These are phyloP conservation scores for Xestia c-nigrum DNA, from an alignment of 2,888 invertebrate genomes.

Conservation along the genomic window DNA sequence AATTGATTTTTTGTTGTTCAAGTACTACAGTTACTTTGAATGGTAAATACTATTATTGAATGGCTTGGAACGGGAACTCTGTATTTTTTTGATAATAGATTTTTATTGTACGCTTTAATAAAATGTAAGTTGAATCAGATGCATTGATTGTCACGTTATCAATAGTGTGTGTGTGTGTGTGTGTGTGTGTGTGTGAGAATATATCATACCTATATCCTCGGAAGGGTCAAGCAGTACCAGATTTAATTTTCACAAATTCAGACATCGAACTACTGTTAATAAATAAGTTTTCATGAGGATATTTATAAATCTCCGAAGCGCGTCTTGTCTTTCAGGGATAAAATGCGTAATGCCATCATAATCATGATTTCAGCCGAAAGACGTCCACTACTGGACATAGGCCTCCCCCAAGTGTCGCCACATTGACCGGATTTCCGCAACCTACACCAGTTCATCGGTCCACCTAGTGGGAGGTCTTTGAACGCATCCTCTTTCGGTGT, in stretches of 20 bases:
- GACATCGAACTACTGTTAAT: neutral
- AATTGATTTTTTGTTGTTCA: conserved; percentile 44
- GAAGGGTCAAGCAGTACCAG: neutral
- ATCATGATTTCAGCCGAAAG: no score
- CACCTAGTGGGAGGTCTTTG: no score
- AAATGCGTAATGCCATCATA: neutral
- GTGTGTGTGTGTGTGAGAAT: neutral
- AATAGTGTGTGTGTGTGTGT: neutral
- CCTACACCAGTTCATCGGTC: no score
- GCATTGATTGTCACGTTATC: neutral
- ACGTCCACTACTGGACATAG: no score
- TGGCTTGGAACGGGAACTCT: neutral
- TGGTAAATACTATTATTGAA: neutral
- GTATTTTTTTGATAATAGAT: neutral
- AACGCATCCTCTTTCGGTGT: no score
- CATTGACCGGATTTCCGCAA: no score
- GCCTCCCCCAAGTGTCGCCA: no score
- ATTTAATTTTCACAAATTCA: neutral
- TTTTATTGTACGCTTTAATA: neutral
- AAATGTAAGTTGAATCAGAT: neutral
- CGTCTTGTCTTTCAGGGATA: neutral
- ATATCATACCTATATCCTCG: neutral
- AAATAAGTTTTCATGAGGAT: neutral
- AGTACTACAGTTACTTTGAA: conserved; percentile 13
- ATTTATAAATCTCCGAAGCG: neutral